phyloP scores from a whole-genome alignment of 2,888 invertebrate species.

The Pandemis cinnamomeana region DNA sequence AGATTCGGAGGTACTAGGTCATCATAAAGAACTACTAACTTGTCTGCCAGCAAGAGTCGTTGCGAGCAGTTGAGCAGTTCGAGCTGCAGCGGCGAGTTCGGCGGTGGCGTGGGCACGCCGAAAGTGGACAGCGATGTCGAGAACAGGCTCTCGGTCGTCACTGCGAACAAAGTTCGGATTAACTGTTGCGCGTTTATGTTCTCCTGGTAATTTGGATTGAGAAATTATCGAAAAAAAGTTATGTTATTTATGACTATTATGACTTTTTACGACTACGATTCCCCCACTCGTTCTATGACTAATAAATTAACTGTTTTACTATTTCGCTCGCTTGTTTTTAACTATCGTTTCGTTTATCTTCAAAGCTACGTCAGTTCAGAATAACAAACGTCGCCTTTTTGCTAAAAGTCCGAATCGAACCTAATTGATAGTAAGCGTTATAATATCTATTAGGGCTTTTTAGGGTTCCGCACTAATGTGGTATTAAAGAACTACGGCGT shows the following conservation, averaged over 20 bases:
- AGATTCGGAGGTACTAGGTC: neutral
- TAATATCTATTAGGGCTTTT: neutral
- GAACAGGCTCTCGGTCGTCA: slow-evolving; percentile 88
- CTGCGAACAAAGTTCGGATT: slow-evolving; percentile 62
- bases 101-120: slow-evolving; percentile 88
- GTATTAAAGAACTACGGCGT: no score
- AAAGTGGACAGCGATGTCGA: slow-evolving; percentile 86
- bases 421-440: no score
- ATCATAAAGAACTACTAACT: slow-evolving; percentile 58
- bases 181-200: slow-evolving; percentile 18
- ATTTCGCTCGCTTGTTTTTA: no score
- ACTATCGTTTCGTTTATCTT: neutral
- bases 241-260: neutral
- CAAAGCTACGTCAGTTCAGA: neutral
- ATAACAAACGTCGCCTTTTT: neutral
- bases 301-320: neutral
- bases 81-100: slow-evolving; percentile 87
- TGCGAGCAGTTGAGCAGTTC: slow-evolving; percentile 86
- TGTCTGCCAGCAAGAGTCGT: slow-evolving; percentile 76
- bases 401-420: neutral
- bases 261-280: neutral
- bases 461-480: neutral
- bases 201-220: slow-evolving; percentile 31
- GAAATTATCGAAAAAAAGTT: slow-evolving; percentile 33
- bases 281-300: neutral